Evolutionary conservation across 2,113 vertebrate species (phyloP).

Genomic region (Scortum barcoo): DNA sequence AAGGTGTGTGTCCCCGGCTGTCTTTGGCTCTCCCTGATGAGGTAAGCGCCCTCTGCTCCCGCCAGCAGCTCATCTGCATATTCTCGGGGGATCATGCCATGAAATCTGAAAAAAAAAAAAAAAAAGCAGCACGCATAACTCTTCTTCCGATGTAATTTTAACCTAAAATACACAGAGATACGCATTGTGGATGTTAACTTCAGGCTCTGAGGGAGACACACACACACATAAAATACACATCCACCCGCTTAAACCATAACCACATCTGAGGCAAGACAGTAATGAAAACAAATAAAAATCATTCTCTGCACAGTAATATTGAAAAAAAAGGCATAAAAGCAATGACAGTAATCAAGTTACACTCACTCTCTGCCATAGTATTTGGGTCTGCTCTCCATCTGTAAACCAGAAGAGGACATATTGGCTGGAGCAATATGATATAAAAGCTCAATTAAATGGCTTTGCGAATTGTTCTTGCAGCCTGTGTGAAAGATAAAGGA

Average conservation of each 20-base stretch:
- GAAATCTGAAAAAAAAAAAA: slow-evolving; percentile 87
- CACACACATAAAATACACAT: slow-evolving; percentile 14
- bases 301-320: not conserved
- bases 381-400: slow-evolving; percentile 98
- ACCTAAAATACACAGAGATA: not conserved
- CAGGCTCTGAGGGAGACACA: slow-evolving; percentile 8
- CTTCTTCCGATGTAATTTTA: not conserved
- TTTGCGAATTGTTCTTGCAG: slow-evolving; percentile 60
- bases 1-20: slow-evolving; percentile 96
- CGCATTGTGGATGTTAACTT: not conserved
- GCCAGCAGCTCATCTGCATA: slow-evolving; percentile 93
- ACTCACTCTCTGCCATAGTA: slow-evolving; percentile 99
- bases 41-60: slow-evolving; percentile 92
- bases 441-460: slow-evolving; percentile 61
- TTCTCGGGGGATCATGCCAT: slow-evolving; percentile 95
- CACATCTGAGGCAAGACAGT: slow-evolving; percentile 26
- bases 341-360: slow-evolving; percentile 46
- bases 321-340: slow-evolving; percentile 17
- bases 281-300: slow-evolving; percentile 37
- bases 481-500: slow-evolving; percentile 61
- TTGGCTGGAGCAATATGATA: slow-evolving; percentile 46
- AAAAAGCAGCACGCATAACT: not conserved
- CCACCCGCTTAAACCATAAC: slow-evolving; percentile 20
- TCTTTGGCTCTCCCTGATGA: slow-evolving; percentile 97
- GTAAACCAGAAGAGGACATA: slow-evolving; percentile 73